These are phyloP conservation scores for Gephyroberyx darwinii DNA, from an alignment of 2,797 vertebrate species.

Conservation along the genomic window DNA sequence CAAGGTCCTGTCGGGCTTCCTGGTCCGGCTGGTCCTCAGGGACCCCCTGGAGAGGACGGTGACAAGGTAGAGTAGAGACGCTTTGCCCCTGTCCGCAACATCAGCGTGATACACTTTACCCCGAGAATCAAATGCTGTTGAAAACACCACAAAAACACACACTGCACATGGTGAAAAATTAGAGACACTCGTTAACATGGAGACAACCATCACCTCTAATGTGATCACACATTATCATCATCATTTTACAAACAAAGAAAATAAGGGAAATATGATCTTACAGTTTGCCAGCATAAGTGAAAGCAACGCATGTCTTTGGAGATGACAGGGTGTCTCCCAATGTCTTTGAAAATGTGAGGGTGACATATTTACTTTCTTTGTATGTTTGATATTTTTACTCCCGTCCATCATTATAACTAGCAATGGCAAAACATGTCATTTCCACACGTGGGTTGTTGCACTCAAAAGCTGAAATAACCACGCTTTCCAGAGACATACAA, in stretches of 20 bases:
- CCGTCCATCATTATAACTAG: background rate
- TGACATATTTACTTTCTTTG: background rate
- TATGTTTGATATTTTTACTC: background rate
- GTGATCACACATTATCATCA: background rate
- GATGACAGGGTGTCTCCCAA: too few species aligned
- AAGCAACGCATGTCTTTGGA: too few species aligned
- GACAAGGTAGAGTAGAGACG: conserved; percentile 87
- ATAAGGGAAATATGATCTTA: too few species aligned
- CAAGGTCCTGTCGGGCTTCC: conserved; percentile 97
- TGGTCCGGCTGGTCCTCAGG: conserved; percentile 93
- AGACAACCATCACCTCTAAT: background rate
- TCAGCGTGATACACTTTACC: background rate
- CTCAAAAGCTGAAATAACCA: background rate
- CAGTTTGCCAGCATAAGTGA: too few species aligned
- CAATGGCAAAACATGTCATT: conserved; percentile 21
- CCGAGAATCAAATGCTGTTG: background rate
- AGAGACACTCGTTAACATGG: background rate
- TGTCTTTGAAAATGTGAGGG: background rate
- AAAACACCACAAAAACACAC: too few species aligned
- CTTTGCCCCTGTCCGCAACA: background rate
- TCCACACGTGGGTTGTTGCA: conserved; percentile 7
- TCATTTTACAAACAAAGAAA: too few species aligned
- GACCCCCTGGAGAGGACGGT: conserved; percentile 97
- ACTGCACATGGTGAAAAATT: background rate
- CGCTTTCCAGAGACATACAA: background rate